These are phyloP conservation scores for Stichopus horrens DNA, from an alignment of 53 echinoderm and acorn worm species.

Conservation along the genomic window DNA sequence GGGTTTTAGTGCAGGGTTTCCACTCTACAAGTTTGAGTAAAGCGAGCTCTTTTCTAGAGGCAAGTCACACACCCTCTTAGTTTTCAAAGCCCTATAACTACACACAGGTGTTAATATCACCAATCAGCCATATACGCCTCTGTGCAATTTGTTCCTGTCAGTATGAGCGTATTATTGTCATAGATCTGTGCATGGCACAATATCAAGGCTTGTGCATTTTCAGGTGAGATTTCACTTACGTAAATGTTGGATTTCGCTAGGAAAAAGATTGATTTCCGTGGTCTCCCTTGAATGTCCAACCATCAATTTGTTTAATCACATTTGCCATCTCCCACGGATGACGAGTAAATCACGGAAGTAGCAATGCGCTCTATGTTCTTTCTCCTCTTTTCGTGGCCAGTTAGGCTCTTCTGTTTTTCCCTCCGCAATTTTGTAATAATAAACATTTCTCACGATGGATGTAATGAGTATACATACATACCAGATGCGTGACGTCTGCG, in stretches of 20 bases:
- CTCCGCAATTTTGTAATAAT: not conserved
- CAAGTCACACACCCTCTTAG: too few species aligned
- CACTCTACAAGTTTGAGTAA: too few species aligned
- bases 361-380: too few species aligned
- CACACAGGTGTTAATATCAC: too few species aligned
- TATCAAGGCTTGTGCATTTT: conserved; percentile 10
- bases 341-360: not conserved
- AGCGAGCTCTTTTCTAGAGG: too few species aligned
- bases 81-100: too few species aligned
- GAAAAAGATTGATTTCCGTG: not conserved
- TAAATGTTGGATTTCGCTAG: not conserved
- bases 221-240: conserved; percentile 14
- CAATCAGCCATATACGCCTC: too few species aligned
- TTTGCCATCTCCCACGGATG: not conserved
- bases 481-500: not conserved
- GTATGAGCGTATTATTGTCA: too few species aligned
- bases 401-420: not conserved
- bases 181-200: too few species aligned
- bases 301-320: not conserved
- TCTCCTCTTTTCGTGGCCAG: not conserved
- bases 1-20: too few species aligned
- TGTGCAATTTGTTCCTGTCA: too few species aligned
- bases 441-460: not conserved
- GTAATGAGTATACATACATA: conserved; percentile 8
- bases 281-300: not conserved